A percentile compares a stretch with the other conserved stretches of the same genome.
Evolutionary conservation across 2,888 invertebrate genomes (phyloP).

Genomic region (Cephus nigrinus): DNA sequence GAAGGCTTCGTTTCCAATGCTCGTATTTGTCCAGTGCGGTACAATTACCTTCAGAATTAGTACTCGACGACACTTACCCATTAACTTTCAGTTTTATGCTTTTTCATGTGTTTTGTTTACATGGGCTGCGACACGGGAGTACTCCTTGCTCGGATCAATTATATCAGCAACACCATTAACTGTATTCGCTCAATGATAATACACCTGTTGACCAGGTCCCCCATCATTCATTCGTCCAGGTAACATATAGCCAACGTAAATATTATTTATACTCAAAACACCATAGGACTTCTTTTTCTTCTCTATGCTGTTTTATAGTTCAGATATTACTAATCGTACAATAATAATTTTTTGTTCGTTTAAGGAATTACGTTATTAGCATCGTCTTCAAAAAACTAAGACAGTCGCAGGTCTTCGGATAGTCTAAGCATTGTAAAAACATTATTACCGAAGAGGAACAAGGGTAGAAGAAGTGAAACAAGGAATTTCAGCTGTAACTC

Average conservation of each 20-base stretch:
- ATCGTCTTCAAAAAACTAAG: not conserved
- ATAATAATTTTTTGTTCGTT: not conserved
- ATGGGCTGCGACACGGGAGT: slow-evolving; percentile 11
- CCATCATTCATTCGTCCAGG: not conserved
- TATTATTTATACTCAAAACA: not conserved
- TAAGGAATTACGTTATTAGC: not conserved
- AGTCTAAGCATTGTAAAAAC: not conserved
- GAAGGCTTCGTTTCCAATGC: slow-evolving; percentile 5
- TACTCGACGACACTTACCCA: slow-evolving; percentile 35
- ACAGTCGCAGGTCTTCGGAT: not conserved
- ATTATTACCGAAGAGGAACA: not conserved
- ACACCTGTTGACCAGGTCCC: not conserved
- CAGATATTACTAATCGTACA: not conserved
- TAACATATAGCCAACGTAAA: not conserved
- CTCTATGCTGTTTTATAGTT: not conserved
- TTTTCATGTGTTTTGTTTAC: slow-evolving; percentile 38
- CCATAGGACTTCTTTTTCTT: not conserved
- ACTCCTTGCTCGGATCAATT: not conserved
- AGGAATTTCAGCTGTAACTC: not conserved
- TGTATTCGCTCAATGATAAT: not conserved
- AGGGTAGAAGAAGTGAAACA: not conserved
- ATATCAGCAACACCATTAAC: not conserved
- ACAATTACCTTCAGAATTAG: slow-evolving; percentile 43
- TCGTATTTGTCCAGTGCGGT: not conserved
- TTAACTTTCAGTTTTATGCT: slow-evolving; percentile 43